Percentiles rank a stretch among this genome's conserved stretches.
These are phyloP conservation scores for Austrolebias charrua DNA, from an alignment of 2,797 vertebrate genomes.

Conservation along the genomic window DNA sequence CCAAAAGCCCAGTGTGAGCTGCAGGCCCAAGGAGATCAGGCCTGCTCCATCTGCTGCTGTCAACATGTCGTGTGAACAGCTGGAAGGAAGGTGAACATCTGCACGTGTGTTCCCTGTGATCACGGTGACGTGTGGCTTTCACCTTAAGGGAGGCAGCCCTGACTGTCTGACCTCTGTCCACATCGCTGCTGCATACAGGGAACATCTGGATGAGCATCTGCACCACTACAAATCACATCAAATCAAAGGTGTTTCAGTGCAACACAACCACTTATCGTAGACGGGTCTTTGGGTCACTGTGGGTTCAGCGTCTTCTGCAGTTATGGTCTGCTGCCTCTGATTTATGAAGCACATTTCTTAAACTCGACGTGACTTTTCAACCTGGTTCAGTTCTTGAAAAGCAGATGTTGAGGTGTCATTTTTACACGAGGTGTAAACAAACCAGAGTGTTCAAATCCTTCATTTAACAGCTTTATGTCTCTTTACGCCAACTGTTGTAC, in stretches of 20 bases:
- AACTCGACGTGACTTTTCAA: not conserved
- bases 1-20: slow-evolving; percentile 27
- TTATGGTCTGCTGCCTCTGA: not conserved
- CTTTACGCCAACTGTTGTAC: not conserved
- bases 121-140: slow-evolving; percentile 13
- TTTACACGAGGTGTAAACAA: not conserved
- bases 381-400: not conserved
- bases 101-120: not conserved
- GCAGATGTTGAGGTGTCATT: not conserved
- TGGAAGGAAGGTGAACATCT: not conserved
- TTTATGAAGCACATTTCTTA: not conserved
- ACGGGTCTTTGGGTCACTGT: not conserved
- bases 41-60: not conserved
- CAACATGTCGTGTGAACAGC: not conserved
- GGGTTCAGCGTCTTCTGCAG: not conserved
- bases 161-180: slow-evolving; percentile 32
- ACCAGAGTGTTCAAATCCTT: not conserved
- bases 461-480: not conserved
- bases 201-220: slow-evolving; percentile 48
- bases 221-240: slow-evolving; percentile 19
- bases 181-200: slow-evolving; percentile 13
- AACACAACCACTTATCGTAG: slow-evolving; percentile 10
- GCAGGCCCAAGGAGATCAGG: slow-evolving; percentile 3
- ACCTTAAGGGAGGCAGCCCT: slow-evolving; percentile 28
- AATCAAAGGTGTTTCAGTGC: slow-evolving; percentile 14